Conservation (phyloP, 2,797 vertebrate genomes). For the Orestias chungarensis region DNA sequence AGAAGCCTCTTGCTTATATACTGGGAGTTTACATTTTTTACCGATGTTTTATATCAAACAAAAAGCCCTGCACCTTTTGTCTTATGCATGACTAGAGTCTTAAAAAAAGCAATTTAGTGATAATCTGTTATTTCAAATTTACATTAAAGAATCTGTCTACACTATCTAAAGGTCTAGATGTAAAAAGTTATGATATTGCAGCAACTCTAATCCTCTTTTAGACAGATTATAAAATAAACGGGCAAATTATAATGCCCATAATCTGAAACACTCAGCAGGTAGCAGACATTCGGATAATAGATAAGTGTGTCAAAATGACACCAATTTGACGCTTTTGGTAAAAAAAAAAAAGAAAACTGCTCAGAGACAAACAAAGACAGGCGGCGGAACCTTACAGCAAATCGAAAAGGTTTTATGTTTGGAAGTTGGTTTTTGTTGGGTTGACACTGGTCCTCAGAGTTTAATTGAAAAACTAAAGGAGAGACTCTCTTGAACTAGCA, state of each 20-base stretch:
- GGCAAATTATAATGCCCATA: slow-evolving; percentile 49
- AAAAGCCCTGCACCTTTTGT: slow-evolving; percentile 13
- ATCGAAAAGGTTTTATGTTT: slow-evolving; percentile 31
- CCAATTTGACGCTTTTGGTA: slow-evolving; percentile 53
- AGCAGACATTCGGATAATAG: slow-evolving; percentile 39
- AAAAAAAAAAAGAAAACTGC: neutral
- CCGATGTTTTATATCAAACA: slow-evolving; percentile 12
- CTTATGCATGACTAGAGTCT: neutral
- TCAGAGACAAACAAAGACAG: slow-evolving; percentile 26
- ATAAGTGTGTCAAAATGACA: slow-evolving; percentile 64
- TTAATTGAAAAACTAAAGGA: slow-evolving; percentile 25
- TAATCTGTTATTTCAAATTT: neutral
- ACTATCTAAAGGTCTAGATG: slow-evolving; percentile 2
- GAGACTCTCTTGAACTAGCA: slow-evolving; percentile 21
- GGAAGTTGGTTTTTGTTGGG: slow-evolving; percentile 14
- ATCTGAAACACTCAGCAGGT: slow-evolving; percentile 51
- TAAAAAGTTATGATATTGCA: neutral
- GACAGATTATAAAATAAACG: slow-evolving; percentile 64
- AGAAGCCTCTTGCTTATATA: neutral
- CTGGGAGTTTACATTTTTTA: neutral
- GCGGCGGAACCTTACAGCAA: slow-evolving; percentile 44
- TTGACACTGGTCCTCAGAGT: slow-evolving; percentile 41
- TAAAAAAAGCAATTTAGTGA: neutral
- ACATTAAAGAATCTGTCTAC: neutral
- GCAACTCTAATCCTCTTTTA: slow-evolving; percentile 47